These are phyloP conservation scores for Onychomys arenicola DNA, from an alignment of 2,797 vertebrate species.

Conservation along the genomic window DNA sequence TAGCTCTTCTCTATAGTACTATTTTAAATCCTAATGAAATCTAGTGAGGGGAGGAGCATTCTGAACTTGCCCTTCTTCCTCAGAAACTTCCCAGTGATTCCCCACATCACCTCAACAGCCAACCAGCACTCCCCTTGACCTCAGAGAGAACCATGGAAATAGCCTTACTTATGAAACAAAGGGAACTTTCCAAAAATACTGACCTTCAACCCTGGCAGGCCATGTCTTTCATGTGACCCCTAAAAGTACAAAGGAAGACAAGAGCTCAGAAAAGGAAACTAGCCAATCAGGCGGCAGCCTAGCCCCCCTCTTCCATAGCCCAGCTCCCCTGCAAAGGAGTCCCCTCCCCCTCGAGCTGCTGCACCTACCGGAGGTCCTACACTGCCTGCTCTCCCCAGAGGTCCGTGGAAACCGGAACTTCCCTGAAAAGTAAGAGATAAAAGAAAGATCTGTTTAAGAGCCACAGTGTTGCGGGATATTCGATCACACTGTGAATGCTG, in stretches of 20 bases:
- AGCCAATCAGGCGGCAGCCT: background rate
- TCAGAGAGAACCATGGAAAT: background rate
- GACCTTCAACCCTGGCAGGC: constrained; percentile 89
- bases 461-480: background rate
- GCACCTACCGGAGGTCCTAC: constrained; percentile 79
- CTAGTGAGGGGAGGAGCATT: background rate
- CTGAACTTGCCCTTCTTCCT: background rate
- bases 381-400: constrained; percentile 79
- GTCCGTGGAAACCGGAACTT: constrained; percentile 85
- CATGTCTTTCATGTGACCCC: constrained; percentile 90
- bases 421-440: constrained; percentile 87
- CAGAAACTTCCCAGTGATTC: background rate
- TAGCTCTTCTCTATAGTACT: background rate
- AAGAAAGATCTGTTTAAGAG: background rate
- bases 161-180: background rate
- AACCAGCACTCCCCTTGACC: background rate
- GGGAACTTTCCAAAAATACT: constrained; percentile 67
- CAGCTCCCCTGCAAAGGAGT: background rate
- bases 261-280: constrained; percentile 20
- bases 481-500: background rate
- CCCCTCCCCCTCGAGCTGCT: background rate
- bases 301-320: background rate
- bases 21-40: constrained; percentile 38
- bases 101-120: background rate
- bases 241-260: constrained; percentile 78